phyloP scores from a whole-genome alignment of 2,888 invertebrate species.

The Thera britannica region DNA sequence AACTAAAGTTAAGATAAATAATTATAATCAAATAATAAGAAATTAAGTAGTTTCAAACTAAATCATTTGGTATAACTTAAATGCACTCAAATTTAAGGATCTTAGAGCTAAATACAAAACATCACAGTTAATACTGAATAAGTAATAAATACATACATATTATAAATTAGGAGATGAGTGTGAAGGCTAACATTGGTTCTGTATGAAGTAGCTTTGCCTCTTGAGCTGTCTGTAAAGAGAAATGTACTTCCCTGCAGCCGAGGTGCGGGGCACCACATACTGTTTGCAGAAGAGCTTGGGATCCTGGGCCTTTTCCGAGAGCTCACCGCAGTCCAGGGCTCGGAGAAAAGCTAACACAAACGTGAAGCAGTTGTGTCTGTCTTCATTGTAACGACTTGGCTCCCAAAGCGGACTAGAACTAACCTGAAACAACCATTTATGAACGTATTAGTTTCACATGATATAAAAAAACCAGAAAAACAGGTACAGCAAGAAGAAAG shows the following conservation, averaged over 20 bases:
- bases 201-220: constrained; percentile 77
- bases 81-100: constrained; percentile 74
- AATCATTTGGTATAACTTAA: constrained; percentile 79
- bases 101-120: constrained; percentile 73
- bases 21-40: constrained; percentile 31
- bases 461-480: constrained; percentile 14
- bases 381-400: constrained; percentile 89
- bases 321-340: constrained; percentile 88
- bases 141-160: constrained; percentile 66
- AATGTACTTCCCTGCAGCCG: constrained; percentile 93
- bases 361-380: constrained; percentile 92
- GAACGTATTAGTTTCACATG: constrained; percentile 1
- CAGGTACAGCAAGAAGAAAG: constrained; percentile 15
- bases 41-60: constrained; percentile 52
- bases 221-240: constrained; percentile 90
- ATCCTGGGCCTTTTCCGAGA: constrained; percentile 88
- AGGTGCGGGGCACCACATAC: constrained; percentile 92
- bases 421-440: constrained; percentile 60
- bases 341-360: constrained; percentile 93
- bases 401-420: constrained; percentile 87
- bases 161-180: constrained; percentile 43
- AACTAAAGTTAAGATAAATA: constrained; percentile 21
- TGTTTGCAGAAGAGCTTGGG: constrained; percentile 91
- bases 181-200: constrained; percentile 71
- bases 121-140: constrained; percentile 83